phyloP scores from a whole-genome alignment of 2,113 vertebrate genomes.

The Ramphastos sulfuratus region DNA sequence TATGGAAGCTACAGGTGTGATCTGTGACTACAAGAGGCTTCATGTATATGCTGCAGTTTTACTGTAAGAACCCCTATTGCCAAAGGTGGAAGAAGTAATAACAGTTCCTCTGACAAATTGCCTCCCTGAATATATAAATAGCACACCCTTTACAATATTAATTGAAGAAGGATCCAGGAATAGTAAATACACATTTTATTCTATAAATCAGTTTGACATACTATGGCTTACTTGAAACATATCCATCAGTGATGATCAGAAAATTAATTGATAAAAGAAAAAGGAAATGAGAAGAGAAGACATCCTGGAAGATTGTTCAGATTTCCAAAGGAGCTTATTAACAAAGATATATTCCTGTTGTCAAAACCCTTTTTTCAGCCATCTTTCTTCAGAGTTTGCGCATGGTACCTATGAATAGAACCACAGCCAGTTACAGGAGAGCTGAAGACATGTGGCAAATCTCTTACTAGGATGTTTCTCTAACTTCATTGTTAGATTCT shows the following conservation, averaged over 20 bases:
- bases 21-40: not conserved
- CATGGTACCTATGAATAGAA: not conserved
- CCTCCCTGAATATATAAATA: conserved; percentile 42
- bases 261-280: conserved; percentile 56
- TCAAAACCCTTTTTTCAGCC: conserved; percentile 13
- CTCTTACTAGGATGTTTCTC: not conserved
- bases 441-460: not conserved
- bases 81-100: not conserved
- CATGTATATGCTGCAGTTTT: not conserved
- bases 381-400: not conserved
- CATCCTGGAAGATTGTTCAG: conserved; percentile 5
- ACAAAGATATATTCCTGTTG: conserved; percentile 31
- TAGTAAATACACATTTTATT: conserved; percentile 59
- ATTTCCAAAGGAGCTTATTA: conserved; percentile 47
- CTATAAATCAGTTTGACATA: conserved; percentile 64
- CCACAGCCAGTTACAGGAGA: not conserved
- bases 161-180: conserved; percentile 54
- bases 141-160: conserved; percentile 54
- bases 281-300: conserved; percentile 32
- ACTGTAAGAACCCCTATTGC: not conserved
- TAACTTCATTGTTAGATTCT: not conserved
- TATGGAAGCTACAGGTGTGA: not conserved
- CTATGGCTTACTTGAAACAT: conserved; percentile 47
- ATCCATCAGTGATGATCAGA: conserved; percentile 33
- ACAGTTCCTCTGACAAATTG: conserved; percentile 28